Percentiles rank a stretch among this genome's conserved stretches.
Conservation (phyloP, 2,113 vertebrate species). For the Parus major region DNA sequence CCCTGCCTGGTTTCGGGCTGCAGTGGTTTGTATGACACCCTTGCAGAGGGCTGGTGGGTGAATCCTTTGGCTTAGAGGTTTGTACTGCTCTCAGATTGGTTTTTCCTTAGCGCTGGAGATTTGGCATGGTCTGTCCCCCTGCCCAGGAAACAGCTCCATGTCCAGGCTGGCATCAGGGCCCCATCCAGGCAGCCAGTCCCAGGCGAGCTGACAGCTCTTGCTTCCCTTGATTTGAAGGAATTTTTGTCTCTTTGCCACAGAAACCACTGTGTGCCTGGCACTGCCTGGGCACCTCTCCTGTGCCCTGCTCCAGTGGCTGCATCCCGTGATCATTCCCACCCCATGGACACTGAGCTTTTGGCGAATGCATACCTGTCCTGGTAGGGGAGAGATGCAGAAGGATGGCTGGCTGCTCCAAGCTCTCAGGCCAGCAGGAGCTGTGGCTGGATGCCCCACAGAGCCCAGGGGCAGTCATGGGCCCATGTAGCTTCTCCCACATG, state of each 20-base stretch:
- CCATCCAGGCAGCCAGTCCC: accelerated
- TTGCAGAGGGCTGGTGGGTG: not conserved
- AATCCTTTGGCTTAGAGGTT: not conserved
- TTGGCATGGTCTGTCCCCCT: not conserved
- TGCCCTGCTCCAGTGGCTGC: not conserved
- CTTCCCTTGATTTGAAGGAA: not conserved
- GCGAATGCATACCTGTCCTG: accelerated
- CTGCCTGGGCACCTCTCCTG: not conserved
- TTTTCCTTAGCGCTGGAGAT: not conserved
- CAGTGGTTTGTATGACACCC: not conserved
- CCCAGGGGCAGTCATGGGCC: accelerated
- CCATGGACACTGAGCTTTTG: not conserved
- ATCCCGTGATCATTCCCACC: not conserved
- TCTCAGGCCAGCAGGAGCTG: not conserved
- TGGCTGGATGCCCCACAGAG: not conserved
- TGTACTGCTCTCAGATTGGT: not conserved
- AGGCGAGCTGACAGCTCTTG: not conserved
- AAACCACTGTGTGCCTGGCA: not conserved
- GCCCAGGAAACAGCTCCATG: not conserved
- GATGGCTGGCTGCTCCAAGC: accelerated
- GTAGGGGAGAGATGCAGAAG: not conserved
- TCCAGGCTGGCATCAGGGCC: not conserved
- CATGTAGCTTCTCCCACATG: accelerated
- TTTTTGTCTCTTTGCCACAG: not conserved
- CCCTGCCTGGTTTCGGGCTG: not conserved